Evolutionary conservation across 2,888 invertebrate species (phyloP).

Genomic region (Mythimna pallens): DNA sequence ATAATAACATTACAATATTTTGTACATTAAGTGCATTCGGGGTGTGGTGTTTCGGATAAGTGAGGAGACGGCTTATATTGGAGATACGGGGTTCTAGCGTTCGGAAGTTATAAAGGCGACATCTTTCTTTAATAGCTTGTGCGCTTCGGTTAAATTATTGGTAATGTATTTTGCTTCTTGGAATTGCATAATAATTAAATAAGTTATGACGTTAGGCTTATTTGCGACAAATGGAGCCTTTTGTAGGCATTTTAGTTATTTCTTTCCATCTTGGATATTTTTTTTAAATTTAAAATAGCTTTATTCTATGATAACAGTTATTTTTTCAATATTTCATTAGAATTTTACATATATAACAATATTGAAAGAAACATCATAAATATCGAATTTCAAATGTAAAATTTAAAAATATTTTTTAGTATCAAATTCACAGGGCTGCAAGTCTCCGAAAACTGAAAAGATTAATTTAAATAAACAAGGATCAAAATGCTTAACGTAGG

Average conservation of each 20-base stretch:
- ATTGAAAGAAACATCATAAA: background rate
- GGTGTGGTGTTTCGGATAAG: constrained; percentile 83
- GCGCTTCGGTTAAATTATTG: constrained; percentile 29
- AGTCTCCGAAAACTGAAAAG: background rate
- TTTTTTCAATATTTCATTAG: background rate
- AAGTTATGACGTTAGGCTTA: background rate
- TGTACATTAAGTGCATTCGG: constrained; percentile 87
- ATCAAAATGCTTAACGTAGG: too few relatives aligned
- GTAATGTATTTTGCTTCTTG: constrained; percentile 20
- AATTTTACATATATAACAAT: background rate
- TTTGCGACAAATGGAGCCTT: background rate
- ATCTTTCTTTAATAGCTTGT: constrained; percentile 28
- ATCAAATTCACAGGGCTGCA: background rate
- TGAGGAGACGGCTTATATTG: constrained; percentile 79
- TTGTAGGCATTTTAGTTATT: background rate
- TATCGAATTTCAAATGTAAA: background rate
- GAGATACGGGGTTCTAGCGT: constrained; percentile 74
- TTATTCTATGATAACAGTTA: background rate
- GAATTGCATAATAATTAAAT: constrained; percentile 25
- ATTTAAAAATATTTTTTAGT: background rate
- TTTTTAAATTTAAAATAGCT: background rate
- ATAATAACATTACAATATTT: constrained; percentile 90
- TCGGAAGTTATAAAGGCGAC: constrained; percentile 66
- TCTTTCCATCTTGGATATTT: background rate
- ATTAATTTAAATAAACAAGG: background rate